Base-by-base conservation (phyloP, 2,113 vertebrate species). In the Paracanthobrama guichenoti region DNA sequence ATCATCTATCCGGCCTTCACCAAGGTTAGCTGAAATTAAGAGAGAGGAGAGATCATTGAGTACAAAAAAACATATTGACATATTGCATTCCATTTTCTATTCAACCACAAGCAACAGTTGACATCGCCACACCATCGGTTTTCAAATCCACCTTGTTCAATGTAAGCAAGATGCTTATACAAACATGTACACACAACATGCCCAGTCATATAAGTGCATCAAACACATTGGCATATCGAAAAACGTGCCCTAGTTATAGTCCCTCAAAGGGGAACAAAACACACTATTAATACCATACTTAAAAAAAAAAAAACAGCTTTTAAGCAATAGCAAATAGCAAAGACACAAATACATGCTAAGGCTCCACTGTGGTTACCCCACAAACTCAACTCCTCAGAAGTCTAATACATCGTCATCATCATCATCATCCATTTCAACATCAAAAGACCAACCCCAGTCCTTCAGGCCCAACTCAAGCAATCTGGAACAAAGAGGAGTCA, bases 371-470 rank as follows among this genome's bases (percentile, higher is more conserved):
- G 76, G 80, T 87, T 80, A 87, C 44, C 84, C 78, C 81, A 82
- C 81, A 67, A 59, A 81, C 83, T 24, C 81, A 81, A 75, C 55
- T 86, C 76, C 67, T 99, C 96, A 98, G 96, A 98, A 97, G 97
- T 95, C 95, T 96, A 99, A 97, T 88, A 97, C 92, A 97, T 95
- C 94, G 90, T 93, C 95, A 93, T 83, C 92, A 97, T 95, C 94
- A 89, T 93, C 95, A 93, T 83, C 83, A 87, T 96, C 96, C 95
- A 94, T 95, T 93, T 95, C 93, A 95, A 96, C 95, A 94, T 96
- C 96, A 88, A 98, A 94, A 85, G 96, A 95, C 98, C 97, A 99
- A 94, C 94, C 96, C 97, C 96, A 99, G 95, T 96, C 96, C 93
- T 95, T 97, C 94, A 97, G 96, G 93, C 95, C 95, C 96, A 99